Evolutionary conservation across 2,888 invertebrate species (phyloP), one percentile per base, ranked within the genome.

Genomic region (Zootermopsis nevadensis): DNA sequence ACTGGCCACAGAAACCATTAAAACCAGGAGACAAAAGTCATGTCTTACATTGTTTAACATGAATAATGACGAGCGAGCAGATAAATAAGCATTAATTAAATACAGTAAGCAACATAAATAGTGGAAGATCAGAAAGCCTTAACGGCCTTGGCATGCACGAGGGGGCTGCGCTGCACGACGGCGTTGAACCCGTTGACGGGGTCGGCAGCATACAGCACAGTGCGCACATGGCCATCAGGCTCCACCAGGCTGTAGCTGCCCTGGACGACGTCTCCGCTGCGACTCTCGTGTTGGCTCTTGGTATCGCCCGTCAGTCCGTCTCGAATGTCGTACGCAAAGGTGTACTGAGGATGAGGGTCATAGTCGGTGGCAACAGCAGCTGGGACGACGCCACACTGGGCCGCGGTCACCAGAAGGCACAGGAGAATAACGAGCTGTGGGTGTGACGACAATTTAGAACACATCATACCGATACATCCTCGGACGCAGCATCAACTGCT

Each of bases 161-260:
- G 83, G 60, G 86, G 86, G 35, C 86, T 86, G 80, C 86, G 85
- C 85, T 87, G 86, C 77, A 87, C 87, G 85, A 87, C 87, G 80
- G 87, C 87, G 86, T 87, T 87, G 86, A 87, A 87, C 77, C 87
- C 87, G 85, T 87, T 87, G 87, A 86, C 86, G 69, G 87, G 87
- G 85, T 87, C 87, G 66, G 87, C 87, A 82, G 86, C 86, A 86
- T 87, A 87, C 80, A 74, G 82, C 33, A 84, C 84, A 22, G 83
- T 82, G 4, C 84, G 69, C 30, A 84, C 77, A 33, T 53, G 67
- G 66, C 84, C 84, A 69, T 84, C 84, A 42, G 84, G 82, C 74
- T 84, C 84, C 30, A 84, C 84, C 30, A 84, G 82, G 35, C 82
- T 82, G 83, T 84, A 84, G 60, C 83, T 83, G 30, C 84, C 84